Conservation (phyloP, 2,113 vertebrate genomes). For the Myocastor coypus region DNA sequence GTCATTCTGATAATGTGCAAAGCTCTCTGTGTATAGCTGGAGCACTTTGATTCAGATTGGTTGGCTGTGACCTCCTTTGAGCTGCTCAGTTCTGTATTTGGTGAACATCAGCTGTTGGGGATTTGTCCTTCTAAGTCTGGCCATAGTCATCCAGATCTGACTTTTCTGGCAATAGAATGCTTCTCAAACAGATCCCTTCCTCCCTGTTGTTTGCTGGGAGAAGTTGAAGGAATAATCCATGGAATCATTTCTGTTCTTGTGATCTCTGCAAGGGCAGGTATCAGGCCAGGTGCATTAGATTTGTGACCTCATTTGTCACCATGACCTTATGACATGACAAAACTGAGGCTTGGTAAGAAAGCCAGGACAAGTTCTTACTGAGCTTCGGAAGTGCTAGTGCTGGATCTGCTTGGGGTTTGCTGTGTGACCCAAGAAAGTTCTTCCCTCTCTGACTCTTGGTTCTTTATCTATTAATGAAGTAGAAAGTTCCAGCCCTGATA, state of each 20-base stretch:
- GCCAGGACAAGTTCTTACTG: neutral
- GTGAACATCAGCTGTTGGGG: neutral
- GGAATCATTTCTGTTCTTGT: neutral
- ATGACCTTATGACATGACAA: neutral
- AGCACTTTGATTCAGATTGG: conserved; percentile 58
- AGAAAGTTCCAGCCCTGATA: neutral
- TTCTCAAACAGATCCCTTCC: neutral
- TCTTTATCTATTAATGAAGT: conserved; percentile 3
- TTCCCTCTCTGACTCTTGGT: neutral
- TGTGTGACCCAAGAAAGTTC: neutral
- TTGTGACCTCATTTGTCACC: neutral
- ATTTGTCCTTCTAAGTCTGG: neutral
- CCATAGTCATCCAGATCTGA: neutral
- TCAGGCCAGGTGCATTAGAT: neutral
- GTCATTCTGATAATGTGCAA: conserved; percentile 67
- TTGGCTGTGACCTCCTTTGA: conserved; percentile 43
- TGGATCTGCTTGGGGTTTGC: neutral
- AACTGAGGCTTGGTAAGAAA: neutral
- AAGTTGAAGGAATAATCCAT: neutral
- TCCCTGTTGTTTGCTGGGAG: neutral
- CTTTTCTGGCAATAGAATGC: neutral
- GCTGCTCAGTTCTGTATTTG: neutral
- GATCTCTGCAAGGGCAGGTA: neutral
- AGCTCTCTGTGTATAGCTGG: conserved; percentile 54
- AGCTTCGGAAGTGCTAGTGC: neutral